Evolutionary conservation across 2,113 vertebrate species (phyloP), one percentile per base, ranked within the genome.

Genomic region (Arenaria interpres): DNA sequence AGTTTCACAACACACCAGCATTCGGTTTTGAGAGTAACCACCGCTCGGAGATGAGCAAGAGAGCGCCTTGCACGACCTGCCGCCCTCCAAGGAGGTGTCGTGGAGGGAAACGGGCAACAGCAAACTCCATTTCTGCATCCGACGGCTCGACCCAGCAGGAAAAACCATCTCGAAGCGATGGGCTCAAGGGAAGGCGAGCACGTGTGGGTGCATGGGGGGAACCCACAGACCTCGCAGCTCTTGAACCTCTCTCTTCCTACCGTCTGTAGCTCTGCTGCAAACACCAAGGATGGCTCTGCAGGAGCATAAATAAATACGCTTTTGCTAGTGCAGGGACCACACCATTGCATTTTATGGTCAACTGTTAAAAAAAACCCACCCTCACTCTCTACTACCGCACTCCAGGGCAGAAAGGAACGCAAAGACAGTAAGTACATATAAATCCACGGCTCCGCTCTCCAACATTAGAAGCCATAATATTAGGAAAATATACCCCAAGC

Each of bases 401-500:
- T 37, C n/a, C 64, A 43, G 46, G 57, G 66, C 57, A 67, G 68
- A 43, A 30, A 83, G 45, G 43, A 62, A 75, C 48, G 35, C 33
- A 32, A 35, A 53, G 32, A 68, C 1, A 6, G 30, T 0, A 63
- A 60, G 30, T 37, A 32, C 0, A 2, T 46, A 46, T 4, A 56
- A 66, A 78, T 30, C 59, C 69, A 66, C 0, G 0, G 66, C 81
- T 69, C 45, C 5, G 1, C 56, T 48, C 30, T 7, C 51, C 50
- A 46, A 53, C 10, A 3, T 41, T 5, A 46, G 35, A 73, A 84
- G 56, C 25, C 28, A 3, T 4, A 30, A 4, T 9, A n/a, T 4
- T 37, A 75, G 2, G 12, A 56, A 73, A 91, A 77, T 3, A 80
- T 0, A 85, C 12, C 21, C 45, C 4, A 43, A 80, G 39, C 18